These are phyloP conservation scores for Dermolepida albohirtum DNA, from an alignment of 2,888 invertebrate species.

Conservation along the genomic window DNA sequence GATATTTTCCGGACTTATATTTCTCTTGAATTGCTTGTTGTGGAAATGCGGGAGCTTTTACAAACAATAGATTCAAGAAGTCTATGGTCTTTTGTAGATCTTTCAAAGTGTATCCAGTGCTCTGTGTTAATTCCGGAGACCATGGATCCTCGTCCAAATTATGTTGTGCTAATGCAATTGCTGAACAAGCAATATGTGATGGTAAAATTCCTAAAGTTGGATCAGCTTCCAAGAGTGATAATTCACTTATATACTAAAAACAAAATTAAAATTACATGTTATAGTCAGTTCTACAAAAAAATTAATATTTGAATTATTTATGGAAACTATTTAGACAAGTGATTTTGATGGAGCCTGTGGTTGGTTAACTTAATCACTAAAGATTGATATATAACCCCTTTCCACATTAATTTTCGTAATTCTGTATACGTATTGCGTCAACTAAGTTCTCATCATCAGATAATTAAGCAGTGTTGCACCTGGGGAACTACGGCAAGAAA, in stretches of 20 bases:
- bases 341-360: too few relatives aligned
- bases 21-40: conserved; percentile 92
- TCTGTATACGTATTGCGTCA: too few relatives aligned
- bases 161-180: conserved; percentile 85
- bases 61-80: conserved; percentile 77
- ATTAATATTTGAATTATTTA: too few relatives aligned
- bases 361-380: too few relatives aligned
- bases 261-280: conserved; percentile 42
- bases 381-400: too few relatives aligned
- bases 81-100: conserved; percentile 77
- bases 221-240: conserved; percentile 88
- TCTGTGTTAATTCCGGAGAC: conserved; percentile 73
- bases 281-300: too few relatives aligned
- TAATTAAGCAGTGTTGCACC: too few relatives aligned
- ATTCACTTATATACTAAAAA: conserved; percentile 83
- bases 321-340: too few relatives aligned
- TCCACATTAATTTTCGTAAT: too few relatives aligned
- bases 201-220: conserved; percentile 86
- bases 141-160: conserved; percentile 74
- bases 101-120: conserved; percentile 76
- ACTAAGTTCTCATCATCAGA: too few relatives aligned
- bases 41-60: conserved; percentile 73
- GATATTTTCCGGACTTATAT: conserved; percentile 80
- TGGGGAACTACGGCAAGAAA: too few relatives aligned
- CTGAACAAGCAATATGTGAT: conserved; percentile 83